Conservation (phyloP, 2,113 vertebrate genomes). For the Hydrochoerus hydrochaeris region DNA sequence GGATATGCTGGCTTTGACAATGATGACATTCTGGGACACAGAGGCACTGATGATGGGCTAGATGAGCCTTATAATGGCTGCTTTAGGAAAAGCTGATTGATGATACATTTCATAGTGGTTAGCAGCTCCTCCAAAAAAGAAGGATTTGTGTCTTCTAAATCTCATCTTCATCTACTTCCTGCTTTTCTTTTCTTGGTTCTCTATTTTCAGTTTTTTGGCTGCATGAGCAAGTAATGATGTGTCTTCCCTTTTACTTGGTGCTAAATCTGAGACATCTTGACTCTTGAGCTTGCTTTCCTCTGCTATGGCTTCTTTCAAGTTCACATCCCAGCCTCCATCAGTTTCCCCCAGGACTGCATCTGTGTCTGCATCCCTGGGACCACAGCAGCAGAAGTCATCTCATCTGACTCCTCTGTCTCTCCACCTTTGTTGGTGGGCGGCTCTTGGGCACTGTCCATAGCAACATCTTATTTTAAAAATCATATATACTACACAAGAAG, state of each 20-base stretch:
- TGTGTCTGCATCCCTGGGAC: not conserved
- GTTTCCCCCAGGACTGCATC: constrained; percentile 59
- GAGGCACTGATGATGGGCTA: constrained; percentile 98
- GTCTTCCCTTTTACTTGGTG: constrained; percentile 88
- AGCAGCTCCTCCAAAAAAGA: constrained; percentile 99
- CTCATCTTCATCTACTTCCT: constrained; percentile 98
- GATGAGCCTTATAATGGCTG: constrained; percentile 98
- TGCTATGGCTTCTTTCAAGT: constrained; percentile 57
- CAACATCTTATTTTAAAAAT: constrained; percentile 53
- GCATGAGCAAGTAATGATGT: constrained; percentile 81
- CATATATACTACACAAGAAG: constrained; percentile 27
- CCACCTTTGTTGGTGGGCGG: constrained; percentile 38
- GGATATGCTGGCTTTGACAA: constrained; percentile 97
- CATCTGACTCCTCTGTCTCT: constrained; percentile 42
- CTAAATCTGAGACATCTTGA: constrained; percentile 83
- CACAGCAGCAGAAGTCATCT: not conserved
- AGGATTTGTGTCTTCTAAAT: constrained; percentile 99
- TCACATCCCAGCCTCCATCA: constrained; percentile 37
- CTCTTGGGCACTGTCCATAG: constrained; percentile 67
- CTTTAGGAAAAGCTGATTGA: constrained; percentile 97
- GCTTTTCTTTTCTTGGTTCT: constrained; percentile 94
- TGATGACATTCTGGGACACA: constrained; percentile 93
- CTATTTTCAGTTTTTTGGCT: constrained; percentile 93
- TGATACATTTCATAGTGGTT: constrained; percentile 99
- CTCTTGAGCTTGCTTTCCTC: constrained; percentile 73